Conservation (phyloP, 2,888 invertebrate genomes). For the Oligia fasciuncula region DNA sequence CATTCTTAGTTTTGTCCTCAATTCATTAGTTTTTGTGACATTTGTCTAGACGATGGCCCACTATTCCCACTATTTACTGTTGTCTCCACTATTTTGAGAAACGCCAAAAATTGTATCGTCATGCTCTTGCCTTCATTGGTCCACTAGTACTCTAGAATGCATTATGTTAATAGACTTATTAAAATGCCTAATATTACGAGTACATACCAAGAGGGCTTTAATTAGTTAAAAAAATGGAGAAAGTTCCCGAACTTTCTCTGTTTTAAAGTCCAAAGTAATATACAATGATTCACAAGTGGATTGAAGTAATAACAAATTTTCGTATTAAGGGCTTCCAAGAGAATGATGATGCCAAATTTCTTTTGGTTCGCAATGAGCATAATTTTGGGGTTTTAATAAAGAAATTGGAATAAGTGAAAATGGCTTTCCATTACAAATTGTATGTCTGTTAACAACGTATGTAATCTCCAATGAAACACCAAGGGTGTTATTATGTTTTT, state of each 20-base stretch:
- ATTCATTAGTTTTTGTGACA: background rate
- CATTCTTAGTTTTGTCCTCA: background rate
- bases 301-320: conserved; percentile 26
- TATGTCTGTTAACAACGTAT: conserved; percentile 6
- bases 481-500: conserved; percentile 9
- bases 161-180: conserved; percentile 32
- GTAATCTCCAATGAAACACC: conserved; percentile 16
- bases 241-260: conserved; percentile 55
- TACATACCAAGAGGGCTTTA: conserved; percentile 18
- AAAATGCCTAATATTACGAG: conserved; percentile 14
- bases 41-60: background rate
- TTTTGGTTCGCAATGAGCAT: conserved; percentile 42
- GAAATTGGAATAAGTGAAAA: conserved; percentile 39
- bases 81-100: background rate
- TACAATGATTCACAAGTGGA: conserved; percentile 49
- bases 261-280: conserved; percentile 15
- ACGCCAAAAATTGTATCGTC: conserved; percentile 6
- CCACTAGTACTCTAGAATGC: background rate
- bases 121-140: conserved; percentile 23
- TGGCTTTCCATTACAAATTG: conserved; percentile 31
- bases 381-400: conserved; percentile 31
- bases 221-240: conserved; percentile 48
- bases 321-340: conserved; percentile 54
- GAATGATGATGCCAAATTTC: conserved; percentile 35
- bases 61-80: background rate